A percentile compares a stretch with the other conserved stretches of the same genome.
Conservation (phyloP, 2,113 vertebrate genomes). For the Nettapus auritus region DNA sequence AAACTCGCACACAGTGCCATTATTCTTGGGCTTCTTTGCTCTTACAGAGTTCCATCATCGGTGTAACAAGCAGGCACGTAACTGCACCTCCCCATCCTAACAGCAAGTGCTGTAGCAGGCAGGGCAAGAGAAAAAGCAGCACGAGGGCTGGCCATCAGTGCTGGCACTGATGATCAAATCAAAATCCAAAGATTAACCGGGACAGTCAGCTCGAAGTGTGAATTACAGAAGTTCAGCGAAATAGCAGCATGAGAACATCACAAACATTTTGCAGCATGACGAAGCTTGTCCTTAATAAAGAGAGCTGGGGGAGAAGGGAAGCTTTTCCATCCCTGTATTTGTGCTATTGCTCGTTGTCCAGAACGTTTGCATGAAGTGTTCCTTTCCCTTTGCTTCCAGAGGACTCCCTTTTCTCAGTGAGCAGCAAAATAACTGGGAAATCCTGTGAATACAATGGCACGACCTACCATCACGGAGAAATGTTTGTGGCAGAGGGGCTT, state of each 20-base stretch:
- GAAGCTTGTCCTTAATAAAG: neutral
- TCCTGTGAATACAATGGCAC: conserved; percentile 82
- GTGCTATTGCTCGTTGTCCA: neutral
- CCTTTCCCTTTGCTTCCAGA: conserved; percentile 68
- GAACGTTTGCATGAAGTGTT: neutral
- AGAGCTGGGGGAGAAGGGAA: neutral
- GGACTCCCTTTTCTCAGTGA: conserved; percentile 73
- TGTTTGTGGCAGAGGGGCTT: conserved; percentile 82
- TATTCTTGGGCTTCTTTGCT: neutral
- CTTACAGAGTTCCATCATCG: neutral
- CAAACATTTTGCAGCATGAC: neutral
- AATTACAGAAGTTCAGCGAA: neutral
- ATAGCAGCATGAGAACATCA: neutral
- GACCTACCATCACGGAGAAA: conserved; percentile 80
- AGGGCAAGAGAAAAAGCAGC: neutral
- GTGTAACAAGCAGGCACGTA: neutral
- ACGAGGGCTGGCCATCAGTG: neutral
- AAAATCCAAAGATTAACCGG: neutral
- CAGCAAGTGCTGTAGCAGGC: neutral
- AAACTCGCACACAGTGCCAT: neutral
- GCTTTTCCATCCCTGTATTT: neutral
- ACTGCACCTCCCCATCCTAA: neutral
- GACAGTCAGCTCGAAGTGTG: neutral
- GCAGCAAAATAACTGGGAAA: conserved; percentile 76
- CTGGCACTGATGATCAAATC: neutral